Base-by-base conservation (phyloP, 1,140 invertebrate genomes). In the Pentalonia nigronervosa region DNA sequence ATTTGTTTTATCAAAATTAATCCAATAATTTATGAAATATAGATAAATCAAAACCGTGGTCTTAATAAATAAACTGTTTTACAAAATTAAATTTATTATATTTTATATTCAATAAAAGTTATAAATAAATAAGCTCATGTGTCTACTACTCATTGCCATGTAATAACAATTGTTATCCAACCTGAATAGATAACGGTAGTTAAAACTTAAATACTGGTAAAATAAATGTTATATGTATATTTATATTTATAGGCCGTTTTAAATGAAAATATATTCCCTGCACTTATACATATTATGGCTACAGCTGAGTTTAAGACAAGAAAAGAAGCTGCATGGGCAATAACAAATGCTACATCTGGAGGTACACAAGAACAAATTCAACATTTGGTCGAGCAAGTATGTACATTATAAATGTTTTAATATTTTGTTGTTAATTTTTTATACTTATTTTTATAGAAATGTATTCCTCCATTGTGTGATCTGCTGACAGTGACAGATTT, bases 241-340 rank as follows among this genome's bases (percentile, higher is more conserved):
- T 30, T 47, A 47, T 50, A 81, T 50, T 81, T 50, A 56, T 96
- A 99, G 97, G 97, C 98, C 94, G 98, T 99, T 17, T 99, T 99
- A 94, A 98, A 99, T 96, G 98, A 98, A 41, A 98, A 99, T 94
- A 99, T 99, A 94, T 99, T 99, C 95, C 98, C 98, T 9, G 96
- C 97, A 88, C 95, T 99, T 67, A 99, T 99, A 94, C 97, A 98
- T 91, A 98, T 99, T 94, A 96, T 99, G 94, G 96, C 97, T 90
- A 98, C 98, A 95, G 98, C 98, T 2, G 99, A 99, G 94, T 99
- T 99, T 95, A 99, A 99, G 96, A 99, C 98, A 23, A 96, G 98
- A 94, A 99, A 99, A 96, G 99, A 99, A 96, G 99, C 98, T 2
- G 98, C 98, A 0, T 99, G 99, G 99, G 98, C 99, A 14, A 99